phyloP scores from a whole-genome alignment of 2,113 vertebrate species.

The Procavia capensis region DNA sequence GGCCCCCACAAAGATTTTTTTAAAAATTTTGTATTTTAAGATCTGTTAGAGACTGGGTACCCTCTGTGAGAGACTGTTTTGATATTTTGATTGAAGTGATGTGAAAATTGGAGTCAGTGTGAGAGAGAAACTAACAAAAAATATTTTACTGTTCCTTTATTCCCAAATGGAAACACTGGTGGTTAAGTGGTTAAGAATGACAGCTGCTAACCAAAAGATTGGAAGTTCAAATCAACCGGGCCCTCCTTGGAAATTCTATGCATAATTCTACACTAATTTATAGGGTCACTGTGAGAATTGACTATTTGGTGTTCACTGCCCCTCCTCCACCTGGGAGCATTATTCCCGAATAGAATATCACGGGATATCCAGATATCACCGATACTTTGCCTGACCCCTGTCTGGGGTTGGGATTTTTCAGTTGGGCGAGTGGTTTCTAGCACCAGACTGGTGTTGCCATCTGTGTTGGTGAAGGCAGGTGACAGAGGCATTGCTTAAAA shows the following conservation, averaged over 20 bases:
- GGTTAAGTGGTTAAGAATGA: too few species aligned
- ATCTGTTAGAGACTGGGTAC: background rate
- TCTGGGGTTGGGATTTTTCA: background rate
- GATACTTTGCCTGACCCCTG: background rate
- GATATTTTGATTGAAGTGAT: constrained; percentile 33
- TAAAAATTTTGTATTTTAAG: constrained; percentile 22
- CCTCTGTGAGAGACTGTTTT: background rate
- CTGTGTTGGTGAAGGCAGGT: background rate
- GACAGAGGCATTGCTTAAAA: background rate
- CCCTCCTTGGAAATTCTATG: too few species aligned
- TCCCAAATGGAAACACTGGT: too few species aligned
- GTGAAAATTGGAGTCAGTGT: background rate
- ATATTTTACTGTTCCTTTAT: background rate
- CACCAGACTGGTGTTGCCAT: background rate
- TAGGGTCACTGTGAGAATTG: too few species aligned
- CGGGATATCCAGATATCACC: background rate
- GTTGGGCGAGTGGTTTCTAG: background rate
- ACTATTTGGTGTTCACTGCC: too few species aligned
- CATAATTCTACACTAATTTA: too few species aligned
- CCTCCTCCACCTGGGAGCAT: too few species aligned
- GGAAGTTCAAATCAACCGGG: too few species aligned
- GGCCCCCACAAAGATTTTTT: background rate
- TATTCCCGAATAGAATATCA: background rate
- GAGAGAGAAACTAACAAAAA: background rate
- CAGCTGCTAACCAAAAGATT: too few species aligned